Base-by-base conservation (phyloP, 2,888 invertebrate species). In the Drosophila diplacantha region DNA sequence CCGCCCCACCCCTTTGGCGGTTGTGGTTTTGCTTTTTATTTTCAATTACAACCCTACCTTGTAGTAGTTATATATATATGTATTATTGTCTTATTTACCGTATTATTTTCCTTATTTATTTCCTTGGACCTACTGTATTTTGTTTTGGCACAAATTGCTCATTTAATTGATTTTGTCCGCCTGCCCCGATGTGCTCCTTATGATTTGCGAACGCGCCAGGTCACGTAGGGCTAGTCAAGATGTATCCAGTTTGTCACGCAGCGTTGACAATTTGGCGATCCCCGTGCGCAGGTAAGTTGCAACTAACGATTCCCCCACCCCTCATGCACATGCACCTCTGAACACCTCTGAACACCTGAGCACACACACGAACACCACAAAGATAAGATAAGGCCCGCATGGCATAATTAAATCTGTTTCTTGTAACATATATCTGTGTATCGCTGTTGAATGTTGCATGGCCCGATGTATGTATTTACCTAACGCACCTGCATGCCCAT, bases 141-240 rank as follows among this genome's bases (percentile, higher is more conserved):
- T 65, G 39, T 58, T 77, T 81, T 65, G 68, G 74, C 76, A 78
- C 73, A 63, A 72, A 72, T 73, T 72, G 69, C 75, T 74, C 67
- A 74, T 75, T 71, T 79, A 73, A 62, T 61, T 69, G 58, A 69
- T 76, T 62, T 71, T 73, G 75, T 75, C 78, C 81, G 84, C 77
- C 84, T 86, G 85, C 85, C 85, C 84, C 73, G 73, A 68, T 77
- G 82, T 83, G 72, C 81, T 80, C 77, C 78, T 82, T 80, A 73
- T 77, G 75, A 85, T 85, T 84, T 70, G 35, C 55, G 55, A 78
- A 82, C 84, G 85, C 85, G 85, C 91, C 67, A 95, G 95, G 93
- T 94, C 94, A 90, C 93, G 95, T 89, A 93, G 95, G 89, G 93
- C 95, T 87, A 95, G 95, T 84, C 95, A 95, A 90, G 95, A 95